Evolutionary conservation across 2,113 vertebrate genomes (phyloP).

Genomic region (Oncorhynchus gorbuscha): DNA sequence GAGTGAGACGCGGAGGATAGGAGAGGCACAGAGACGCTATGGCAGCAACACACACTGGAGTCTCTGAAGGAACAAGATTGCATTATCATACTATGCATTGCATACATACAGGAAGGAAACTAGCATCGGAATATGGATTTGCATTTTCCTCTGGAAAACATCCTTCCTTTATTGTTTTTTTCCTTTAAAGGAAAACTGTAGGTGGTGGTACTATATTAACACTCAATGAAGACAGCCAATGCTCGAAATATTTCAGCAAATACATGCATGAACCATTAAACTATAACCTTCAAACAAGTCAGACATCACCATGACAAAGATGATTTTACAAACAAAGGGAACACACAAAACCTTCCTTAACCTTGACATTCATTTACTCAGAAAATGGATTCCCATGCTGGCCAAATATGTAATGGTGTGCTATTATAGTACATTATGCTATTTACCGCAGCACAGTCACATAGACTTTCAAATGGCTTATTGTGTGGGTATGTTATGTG

Average conservation of each 20-base stretch:
- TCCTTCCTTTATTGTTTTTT: not conserved
- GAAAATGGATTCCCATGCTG: not conserved
- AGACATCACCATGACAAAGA: too few relatives aligned
- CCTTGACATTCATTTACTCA: not conserved
- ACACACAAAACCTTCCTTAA: not conserved
- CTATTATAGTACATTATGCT: conserved; percentile 31
- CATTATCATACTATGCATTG: not conserved
- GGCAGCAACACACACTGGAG: not conserved
- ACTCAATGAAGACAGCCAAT: too few relatives aligned
- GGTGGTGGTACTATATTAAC: too few relatives aligned
- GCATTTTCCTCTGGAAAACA: not conserved
- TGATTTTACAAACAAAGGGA: too few relatives aligned
- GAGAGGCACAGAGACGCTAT: too few relatives aligned
- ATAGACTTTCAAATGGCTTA: conserved; percentile 45
- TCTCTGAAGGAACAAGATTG: not conserved
- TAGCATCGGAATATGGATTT: not conserved
- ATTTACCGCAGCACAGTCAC: not conserved
- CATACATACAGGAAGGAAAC: not conserved
- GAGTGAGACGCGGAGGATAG: not conserved
- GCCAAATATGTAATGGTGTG: conserved; percentile 18
- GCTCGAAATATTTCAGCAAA: too few relatives aligned
- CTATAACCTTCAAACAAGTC: too few relatives aligned
- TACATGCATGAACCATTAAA: too few relatives aligned
- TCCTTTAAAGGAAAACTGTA: not conserved
- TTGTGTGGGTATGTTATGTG: conserved; percentile 46